phyloP scores from a whole-genome alignment of 2,113 vertebrate species.

The Dasyurus viverrinus region DNA sequence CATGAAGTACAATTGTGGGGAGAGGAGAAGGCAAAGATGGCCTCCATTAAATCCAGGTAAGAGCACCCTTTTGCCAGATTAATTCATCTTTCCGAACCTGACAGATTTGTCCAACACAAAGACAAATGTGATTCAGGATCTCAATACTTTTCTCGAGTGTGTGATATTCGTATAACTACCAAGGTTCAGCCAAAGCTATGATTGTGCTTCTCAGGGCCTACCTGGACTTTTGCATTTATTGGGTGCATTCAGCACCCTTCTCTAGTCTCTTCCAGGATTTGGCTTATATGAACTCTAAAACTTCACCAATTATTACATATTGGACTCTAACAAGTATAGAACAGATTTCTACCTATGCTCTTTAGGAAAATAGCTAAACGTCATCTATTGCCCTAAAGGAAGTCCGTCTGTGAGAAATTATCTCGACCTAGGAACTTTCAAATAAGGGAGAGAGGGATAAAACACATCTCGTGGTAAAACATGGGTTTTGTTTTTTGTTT shows the following conservation, averaged over 20 bases:
- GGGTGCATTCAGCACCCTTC: background rate
- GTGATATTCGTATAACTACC: background rate
- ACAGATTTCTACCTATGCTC: background rate
- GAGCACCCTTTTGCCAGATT: background rate
- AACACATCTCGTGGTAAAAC: background rate
- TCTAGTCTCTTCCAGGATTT: background rate
- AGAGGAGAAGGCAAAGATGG: background rate
- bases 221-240: background rate
- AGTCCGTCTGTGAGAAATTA: background rate
- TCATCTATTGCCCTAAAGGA: background rate
- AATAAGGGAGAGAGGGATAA: background rate
- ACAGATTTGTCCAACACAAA: background rate
- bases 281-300: background rate
- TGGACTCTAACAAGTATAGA: background rate
- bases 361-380: background rate
- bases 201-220: background rate
- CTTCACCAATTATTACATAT: background rate
- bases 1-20: background rate
- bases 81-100: background rate
- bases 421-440: background rate
- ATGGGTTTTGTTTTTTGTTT: background rate
- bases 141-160: background rate
- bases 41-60: background rate
- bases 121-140: background rate
- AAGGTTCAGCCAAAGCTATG: background rate